Conservation (phyloP, 2,113 vertebrate species). For the Zapus hudsonius region DNA sequence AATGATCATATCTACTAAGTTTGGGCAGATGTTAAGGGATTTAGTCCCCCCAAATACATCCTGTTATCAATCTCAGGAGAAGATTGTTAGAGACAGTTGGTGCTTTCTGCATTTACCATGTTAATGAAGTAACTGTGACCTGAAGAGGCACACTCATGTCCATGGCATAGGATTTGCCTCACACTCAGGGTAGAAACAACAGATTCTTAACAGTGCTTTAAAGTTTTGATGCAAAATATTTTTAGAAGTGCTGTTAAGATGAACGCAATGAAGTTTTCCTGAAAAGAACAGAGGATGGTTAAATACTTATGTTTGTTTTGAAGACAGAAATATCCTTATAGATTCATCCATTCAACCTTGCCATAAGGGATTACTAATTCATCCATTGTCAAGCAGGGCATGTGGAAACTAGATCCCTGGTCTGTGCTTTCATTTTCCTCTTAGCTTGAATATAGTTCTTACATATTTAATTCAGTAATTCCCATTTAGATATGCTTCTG, state of each 20-base stretch:
- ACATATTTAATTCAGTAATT: background rate
- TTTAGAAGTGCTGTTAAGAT: slow-evolving; percentile 49
- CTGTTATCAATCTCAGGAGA: slow-evolving; percentile 85
- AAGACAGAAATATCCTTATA: background rate
- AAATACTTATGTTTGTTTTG: background rate
- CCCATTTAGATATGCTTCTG: background rate
- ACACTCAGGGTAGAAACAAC: slow-evolving; percentile 50
- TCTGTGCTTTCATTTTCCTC: background rate
- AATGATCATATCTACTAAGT: slow-evolving; percentile 89
- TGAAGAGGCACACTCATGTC: slow-evolving; percentile 71
- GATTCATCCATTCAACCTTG: background rate
- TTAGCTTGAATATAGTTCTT: background rate
- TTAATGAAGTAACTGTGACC: slow-evolving; percentile 85
- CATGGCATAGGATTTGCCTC: slow-evolving; percentile 64
- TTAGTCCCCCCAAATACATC: slow-evolving; percentile 85
- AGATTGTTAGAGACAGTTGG: slow-evolving; percentile 73
- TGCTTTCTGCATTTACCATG: slow-evolving; percentile 76
- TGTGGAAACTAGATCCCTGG: background rate
- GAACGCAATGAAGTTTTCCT: slow-evolving; percentile 36
- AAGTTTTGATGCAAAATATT: slow-evolving; percentile 42
- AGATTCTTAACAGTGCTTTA: slow-evolving; percentile 43
- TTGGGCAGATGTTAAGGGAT: slow-evolving; percentile 90
- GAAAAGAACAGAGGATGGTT: background rate
- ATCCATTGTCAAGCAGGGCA: background rate
- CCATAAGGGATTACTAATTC: background rate